These are phyloP conservation scores for Hyperoodon ampullatus DNA, from an alignment of 2,113 vertebrate genomes.

Conservation along the genomic window DNA sequence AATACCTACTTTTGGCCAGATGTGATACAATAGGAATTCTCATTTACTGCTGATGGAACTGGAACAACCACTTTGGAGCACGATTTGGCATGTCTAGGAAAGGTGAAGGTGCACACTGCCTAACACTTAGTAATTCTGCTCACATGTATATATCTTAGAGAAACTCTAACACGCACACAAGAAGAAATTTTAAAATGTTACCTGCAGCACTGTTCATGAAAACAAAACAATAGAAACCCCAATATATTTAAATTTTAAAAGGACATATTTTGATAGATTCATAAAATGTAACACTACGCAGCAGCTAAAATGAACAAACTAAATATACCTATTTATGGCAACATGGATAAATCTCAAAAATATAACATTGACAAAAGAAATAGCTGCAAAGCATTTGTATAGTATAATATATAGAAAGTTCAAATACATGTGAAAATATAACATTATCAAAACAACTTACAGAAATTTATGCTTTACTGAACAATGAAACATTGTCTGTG, in stretches of 20 bases:
- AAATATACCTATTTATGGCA: not conserved
- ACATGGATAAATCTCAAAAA: not conserved
- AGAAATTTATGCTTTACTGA: not conserved
- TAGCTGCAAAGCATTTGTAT: not conserved
- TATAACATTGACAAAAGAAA: not conserved
- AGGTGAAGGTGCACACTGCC: not conserved
- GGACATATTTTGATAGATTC: not conserved
- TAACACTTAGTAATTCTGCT: not conserved
- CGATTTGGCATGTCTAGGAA: not conserved
- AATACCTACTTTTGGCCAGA: not conserved
- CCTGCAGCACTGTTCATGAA: not conserved
- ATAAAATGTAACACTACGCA: not conserved
- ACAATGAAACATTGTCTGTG: not conserved
- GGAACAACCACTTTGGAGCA: not conserved
- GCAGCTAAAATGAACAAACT: not conserved
- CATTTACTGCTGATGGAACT: not conserved
- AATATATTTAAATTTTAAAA: constrained; percentile 36
- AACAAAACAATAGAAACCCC: not conserved
- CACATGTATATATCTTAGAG: not conserved
- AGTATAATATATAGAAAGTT: not conserved
- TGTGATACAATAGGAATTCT: not conserved
- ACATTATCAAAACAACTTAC: not conserved
- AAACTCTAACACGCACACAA: not conserved
- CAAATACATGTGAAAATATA: not conserved
- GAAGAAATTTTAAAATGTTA: not conserved